Conservation (phyloP, 2,888 invertebrate species). For the Argyra leucocephala region DNA sequence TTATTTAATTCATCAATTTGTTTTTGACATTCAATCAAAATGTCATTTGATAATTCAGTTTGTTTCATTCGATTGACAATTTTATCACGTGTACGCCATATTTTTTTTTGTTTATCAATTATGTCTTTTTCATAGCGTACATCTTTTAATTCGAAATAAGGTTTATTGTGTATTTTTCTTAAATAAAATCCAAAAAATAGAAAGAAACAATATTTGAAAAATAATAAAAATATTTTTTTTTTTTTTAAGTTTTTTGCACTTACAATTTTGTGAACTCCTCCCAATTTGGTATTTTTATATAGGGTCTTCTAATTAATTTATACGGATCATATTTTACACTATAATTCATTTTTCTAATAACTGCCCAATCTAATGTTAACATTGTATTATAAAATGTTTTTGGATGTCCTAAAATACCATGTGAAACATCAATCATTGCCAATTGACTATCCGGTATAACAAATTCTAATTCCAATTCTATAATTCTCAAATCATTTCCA, state of each 20-base stretch:
- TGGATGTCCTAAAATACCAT: slow-evolving; percentile 39
- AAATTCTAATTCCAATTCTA: slow-evolving; percentile 35
- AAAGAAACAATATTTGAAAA: not conserved
- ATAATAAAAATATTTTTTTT: not conserved
- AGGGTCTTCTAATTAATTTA: slow-evolving; percentile 33
- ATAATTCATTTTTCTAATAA: slow-evolving; percentile 31
- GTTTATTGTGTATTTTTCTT: not conserved
- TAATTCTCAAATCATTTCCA: slow-evolving; percentile 35
- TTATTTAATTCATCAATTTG: slow-evolving; percentile 7
- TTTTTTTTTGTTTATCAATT: not conserved
- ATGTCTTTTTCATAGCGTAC: not conserved
- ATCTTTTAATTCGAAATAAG: slow-evolving; percentile 2
- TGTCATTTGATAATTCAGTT: not conserved
- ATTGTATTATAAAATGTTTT: slow-evolving; percentile 36
- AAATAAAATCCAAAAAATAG: not conserved
- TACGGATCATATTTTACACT: slow-evolving; percentile 35
- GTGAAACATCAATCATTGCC: slow-evolving; percentile 33
- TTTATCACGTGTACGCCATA: slow-evolving; percentile 8
- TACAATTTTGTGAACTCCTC: slow-evolving; percentile 1
- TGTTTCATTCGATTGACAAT: not conserved
- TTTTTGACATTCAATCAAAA: slow-evolving; percentile 8
- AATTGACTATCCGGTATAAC: slow-evolving; percentile 37
- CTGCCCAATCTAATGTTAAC: slow-evolving; percentile 32
- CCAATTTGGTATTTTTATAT: slow-evolving; percentile 28
- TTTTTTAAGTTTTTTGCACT: not conserved